Base-by-base conservation (phyloP, 2,888 invertebrate genomes). In the Thymelicus sylvestris region DNA sequence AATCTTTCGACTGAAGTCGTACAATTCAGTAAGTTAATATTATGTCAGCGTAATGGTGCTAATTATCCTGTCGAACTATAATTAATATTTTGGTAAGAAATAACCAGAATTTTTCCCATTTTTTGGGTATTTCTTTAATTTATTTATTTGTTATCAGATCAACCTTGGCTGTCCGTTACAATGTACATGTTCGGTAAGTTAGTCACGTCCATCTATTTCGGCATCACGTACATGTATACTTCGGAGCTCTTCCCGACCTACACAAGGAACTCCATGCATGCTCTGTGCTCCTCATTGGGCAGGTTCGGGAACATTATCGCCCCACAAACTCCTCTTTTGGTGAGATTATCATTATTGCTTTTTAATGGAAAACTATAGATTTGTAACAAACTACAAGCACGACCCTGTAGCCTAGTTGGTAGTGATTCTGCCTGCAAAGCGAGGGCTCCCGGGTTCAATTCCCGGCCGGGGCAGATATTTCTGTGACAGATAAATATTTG, bases 191-290 rank as follows among this genome's bases (percentile, higher is more conserved):
- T 94, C 0, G 95, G 96, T 48, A 96, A 96, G 87, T 89, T 95
- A 78, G 95, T 95, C 83, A 94, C 95, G 2, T 95, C 95, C 0
- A 91, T 95, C 73, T 95, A 95, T 61, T 96, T 96, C 80, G 90
- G 92, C 60, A 94, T 95, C 41, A 91, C 95, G 0, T 96, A 96
- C 80, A 92, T 96, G 70, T 95, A 95, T 78, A 96, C 96, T 0
- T 95, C 96, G 15, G 96, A 96, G 83, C 88, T 96, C 82, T 96
- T 96, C 81, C 96, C 96, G 0, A 96, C 96, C 0, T 94, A 94
- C 64, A 91, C 95, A 6, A 88, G 96, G 73, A 95, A 96, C 81
- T 95, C 96, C 0, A 92, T 96, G 85, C 95, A 96, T 78, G 95
- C 95, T 0, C 87, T 95, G 39, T 96, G 96, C 83, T 96, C 96